Evolutionary conservation across 2,888 invertebrate genomes (phyloP).

Genomic region (Cactoblastis cactorum): DNA sequence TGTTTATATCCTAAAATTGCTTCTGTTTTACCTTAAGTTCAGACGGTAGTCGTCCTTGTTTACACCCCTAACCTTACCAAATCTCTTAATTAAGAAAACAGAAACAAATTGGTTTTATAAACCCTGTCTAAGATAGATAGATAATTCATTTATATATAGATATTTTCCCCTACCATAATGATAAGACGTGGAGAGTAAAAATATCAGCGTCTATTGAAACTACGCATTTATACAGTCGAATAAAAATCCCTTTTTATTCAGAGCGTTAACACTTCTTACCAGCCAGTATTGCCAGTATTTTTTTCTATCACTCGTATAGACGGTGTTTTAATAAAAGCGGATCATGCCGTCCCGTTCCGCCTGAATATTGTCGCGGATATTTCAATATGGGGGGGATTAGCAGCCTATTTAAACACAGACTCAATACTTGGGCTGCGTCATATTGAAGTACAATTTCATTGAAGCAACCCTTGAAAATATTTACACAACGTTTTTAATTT

Average conservation of each 20-base stretch:
- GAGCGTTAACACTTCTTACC: slow-evolving; percentile 33
- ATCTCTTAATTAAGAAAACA: no score
- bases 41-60: no score
- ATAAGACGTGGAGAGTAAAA: no score
- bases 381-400: slow-evolving; percentile 78
- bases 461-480: slow-evolving; percentile 64
- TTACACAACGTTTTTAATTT: slow-evolving; percentile 70
- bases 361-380: slow-evolving; percentile 77
- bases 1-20: no score
- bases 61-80: no score
- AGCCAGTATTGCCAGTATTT: slow-evolving; percentile 48
- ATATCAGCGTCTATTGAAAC: no score
- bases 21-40: no score
- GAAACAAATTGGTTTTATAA: no score
- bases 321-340: slow-evolving; percentile 76
- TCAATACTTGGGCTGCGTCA: slow-evolving; percentile 61
- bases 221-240: no score
- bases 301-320: slow-evolving; percentile 57
- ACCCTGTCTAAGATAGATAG: no score
- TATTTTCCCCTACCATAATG: no score
- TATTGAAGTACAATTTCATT: slow-evolving; percentile 73
- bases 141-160: no score
- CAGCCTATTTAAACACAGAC: slow-evolving; percentile 74
- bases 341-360: slow-evolving; percentile 62
- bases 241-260: background rate